phyloP scores from a whole-genome alignment of 1,140 invertebrate species.

The Rhopalosiphum maidis region DNA sequence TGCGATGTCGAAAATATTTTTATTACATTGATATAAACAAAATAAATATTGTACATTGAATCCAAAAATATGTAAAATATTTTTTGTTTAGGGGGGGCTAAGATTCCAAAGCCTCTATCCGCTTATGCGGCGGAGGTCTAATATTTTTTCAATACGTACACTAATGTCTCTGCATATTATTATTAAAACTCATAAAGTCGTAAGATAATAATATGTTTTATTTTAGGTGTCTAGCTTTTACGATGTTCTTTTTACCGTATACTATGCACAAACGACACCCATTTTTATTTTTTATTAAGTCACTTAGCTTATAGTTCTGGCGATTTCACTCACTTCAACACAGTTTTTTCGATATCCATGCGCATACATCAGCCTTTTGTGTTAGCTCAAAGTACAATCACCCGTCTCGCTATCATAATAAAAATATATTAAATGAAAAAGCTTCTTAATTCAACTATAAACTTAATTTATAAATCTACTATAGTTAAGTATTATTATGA shows the following conservation, averaged over 20 bases:
- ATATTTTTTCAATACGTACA: neutral
- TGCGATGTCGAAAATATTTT: too few species aligned
- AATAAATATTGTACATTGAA: too few species aligned
- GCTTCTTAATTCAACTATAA: neutral
- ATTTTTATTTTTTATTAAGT: neutral
- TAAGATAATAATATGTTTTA: neutral
- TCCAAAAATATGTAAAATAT: too few species aligned
- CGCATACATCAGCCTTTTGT: neutral
- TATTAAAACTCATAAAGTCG: neutral
- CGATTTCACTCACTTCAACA: slow-evolving; percentile 13
- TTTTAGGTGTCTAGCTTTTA: neutral
- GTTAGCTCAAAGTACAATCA: neutral
- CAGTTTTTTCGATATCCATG: neutral
- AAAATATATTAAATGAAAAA: neutral
- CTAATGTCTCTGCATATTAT: neutral
- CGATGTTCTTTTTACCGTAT: neutral
- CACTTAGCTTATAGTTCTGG: neutral
- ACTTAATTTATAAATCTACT: neutral
- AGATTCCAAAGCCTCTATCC: too few species aligned
- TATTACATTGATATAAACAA: too few species aligned
- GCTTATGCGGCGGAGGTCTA: too few species aligned
- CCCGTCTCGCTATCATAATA: neutral
- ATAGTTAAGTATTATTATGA: neutral
- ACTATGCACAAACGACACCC: neutral
- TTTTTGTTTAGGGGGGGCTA: too few species aligned